Evolutionary conservation across 2,888 invertebrate genomes (phyloP).

Genomic region (Gryllus longicercus): DNA sequence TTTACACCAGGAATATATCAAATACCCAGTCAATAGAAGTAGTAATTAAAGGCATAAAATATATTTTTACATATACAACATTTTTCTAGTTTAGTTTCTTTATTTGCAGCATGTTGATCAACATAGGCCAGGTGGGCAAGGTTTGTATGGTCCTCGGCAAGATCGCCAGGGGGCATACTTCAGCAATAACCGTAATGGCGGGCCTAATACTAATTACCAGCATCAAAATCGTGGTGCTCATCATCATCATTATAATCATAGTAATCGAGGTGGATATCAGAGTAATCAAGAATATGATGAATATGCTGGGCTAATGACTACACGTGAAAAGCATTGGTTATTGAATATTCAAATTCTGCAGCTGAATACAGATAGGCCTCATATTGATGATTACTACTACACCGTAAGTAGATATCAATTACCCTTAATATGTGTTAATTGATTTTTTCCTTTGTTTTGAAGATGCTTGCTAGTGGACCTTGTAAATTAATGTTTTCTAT

Average conservation of each 20-base stretch:
- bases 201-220: constrained; percentile 42
- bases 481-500: no score
- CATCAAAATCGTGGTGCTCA: constrained; percentile 43
- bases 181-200: constrained; percentile 44
- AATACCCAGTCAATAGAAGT: no score
- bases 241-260: constrained; percentile 41
- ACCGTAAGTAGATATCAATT: constrained; percentile 59
- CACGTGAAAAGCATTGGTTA: constrained; percentile 92
- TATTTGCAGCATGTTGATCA: constrained; percentile 25
- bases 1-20: no score
- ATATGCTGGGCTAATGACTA: constrained; percentile 90
- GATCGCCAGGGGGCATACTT: constrained; percentile 19
- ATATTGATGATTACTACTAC: constrained; percentile 95
- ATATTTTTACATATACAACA: no score
- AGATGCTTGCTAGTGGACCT: no score
- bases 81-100: no score
- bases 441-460: no score
- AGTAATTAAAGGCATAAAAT: no score
- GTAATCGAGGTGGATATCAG: constrained; percentile 20
- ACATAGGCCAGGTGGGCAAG: constrained; percentile 11
- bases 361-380: constrained; percentile 90
- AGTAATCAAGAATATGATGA: constrained; percentile 58
- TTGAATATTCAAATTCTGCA: constrained; percentile 93
- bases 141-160: constrained; percentile 18
- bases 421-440: no score